Base-by-base conservation (phyloP, 2,113 vertebrate species). In the Turdus rufiventris region DNA sequence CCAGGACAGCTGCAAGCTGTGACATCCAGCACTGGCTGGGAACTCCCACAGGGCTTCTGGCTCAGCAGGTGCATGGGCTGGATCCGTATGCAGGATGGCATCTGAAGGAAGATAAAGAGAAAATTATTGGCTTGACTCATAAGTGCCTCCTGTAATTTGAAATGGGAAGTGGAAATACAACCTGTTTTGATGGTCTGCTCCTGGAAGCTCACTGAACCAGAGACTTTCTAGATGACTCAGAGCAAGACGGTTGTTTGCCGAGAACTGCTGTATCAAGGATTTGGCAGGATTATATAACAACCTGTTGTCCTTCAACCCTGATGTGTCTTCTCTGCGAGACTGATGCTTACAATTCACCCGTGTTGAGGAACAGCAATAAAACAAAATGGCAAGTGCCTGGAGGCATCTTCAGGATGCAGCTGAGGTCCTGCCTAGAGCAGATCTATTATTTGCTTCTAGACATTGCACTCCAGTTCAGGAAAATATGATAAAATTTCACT, bases 161-260 rank as follows among this genome's bases (percentile, higher is more conserved):
- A 94, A 93, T 94, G 84, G 88, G 96, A 97, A 96, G 93, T 96
- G 86, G 96, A 93, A 90, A 80, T 50, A 29, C 1, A 88, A 83
- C 96, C 71, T 94, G 92, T 91, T 96, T 51, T 88, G 84, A 91
- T 89, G 76, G 80, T 51, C 73, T 97, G 93, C 83, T 92, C 95
- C 89, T 96, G 95, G 93, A 95, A 93, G 92, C 95, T 95, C 88
- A 77, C 83, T 36, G 89, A 78, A 92, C 93, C 68, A 9, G 95
- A 95, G 76, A 88, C 80, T 91, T 92, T 91, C 51, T 86, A 81
- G 80, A 48, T 96, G 96, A 96, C 86, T 97, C 92, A 91, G 79
- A 77, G 57, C 57, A 89, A 56, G 89, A 47, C 0, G 4, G 65
- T 33, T 26, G 83, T 54, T 80, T 7, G 5, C 76, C 6, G 31